Conservation (phyloP, 2,797 vertebrate genomes). For the Oophaga sylvatica region DNA sequence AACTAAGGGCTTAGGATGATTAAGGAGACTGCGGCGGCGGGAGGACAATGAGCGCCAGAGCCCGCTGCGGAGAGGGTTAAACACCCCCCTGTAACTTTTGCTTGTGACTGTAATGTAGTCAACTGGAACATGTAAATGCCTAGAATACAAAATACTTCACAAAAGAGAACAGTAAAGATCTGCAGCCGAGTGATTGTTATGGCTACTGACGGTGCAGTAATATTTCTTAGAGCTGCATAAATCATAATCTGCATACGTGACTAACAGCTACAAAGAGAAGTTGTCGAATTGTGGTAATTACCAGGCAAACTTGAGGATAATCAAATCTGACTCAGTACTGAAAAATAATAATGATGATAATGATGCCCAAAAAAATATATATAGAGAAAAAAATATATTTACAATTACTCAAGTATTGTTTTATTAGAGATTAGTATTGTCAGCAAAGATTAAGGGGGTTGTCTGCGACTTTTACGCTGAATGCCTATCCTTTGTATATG, state of each 20-base stretch:
- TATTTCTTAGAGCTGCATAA: neutral
- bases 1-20: constrained; percentile 24
- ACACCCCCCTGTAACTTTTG: neutral
- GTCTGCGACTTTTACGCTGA: neutral
- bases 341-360: neutral
- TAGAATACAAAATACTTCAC: constrained; percentile 3
- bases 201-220: neutral
- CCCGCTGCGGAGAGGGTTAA: neutral
- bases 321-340: neutral
- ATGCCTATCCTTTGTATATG: too few species aligned
- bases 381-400: neutral
- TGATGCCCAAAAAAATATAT: neutral
- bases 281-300: neutral
- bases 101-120: neutral
- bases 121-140: neutral
- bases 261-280: neutral
- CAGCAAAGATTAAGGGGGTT: neutral
- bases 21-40: neutral
- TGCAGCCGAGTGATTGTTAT: neutral
- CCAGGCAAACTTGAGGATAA: neutral
- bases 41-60: neutral
- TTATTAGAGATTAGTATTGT: neutral
- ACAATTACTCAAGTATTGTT: neutral
- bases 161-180: neutral
- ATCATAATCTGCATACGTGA: neutral